These are phyloP conservation scores for Tetramorium parvispinum DNA, from an alignment of 1,140 invertebrate species.

Conservation along the genomic window DNA sequence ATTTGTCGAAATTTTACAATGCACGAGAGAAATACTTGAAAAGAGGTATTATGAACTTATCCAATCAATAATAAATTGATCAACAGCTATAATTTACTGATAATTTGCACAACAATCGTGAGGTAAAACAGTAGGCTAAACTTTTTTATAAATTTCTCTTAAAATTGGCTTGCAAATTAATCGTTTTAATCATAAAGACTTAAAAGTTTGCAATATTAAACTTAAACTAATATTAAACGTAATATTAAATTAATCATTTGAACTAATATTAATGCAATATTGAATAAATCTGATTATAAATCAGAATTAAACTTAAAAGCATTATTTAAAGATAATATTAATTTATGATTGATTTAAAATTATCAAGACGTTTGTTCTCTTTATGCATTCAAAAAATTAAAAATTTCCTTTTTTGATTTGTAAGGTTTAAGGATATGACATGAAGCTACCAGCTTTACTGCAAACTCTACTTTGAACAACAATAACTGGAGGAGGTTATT, in stretches of 20 bases:
- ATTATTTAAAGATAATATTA: neutral
- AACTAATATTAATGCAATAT: neutral
- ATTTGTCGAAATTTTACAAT: conserved; percentile 32
- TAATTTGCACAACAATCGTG: neutral
- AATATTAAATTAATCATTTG: too few relatives aligned
- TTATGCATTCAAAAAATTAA: conserved; percentile 4
- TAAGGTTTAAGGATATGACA: neutral
- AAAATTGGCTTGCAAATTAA: neutral
- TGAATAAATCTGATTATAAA: neutral
- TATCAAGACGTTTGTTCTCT: neutral
- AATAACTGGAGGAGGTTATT: neutral
- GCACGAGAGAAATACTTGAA: neutral
- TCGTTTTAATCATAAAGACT: neutral
- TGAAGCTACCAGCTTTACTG: neutral
- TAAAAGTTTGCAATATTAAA: neutral
- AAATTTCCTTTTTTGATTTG: neutral
- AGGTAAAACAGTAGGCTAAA: neutral
- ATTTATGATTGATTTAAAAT: neutral
- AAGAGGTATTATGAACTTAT: neutral
- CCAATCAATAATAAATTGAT: neutral
- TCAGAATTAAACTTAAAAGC: neutral
- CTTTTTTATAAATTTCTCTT: neutral
- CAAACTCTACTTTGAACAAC: conserved; percentile 7
- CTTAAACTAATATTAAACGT: neutral
- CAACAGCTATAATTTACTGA: neutral